These are phyloP conservation scores for Crotophaga sulcirostris DNA, from an alignment of 2,113 vertebrate species.

Conservation along the genomic window DNA sequence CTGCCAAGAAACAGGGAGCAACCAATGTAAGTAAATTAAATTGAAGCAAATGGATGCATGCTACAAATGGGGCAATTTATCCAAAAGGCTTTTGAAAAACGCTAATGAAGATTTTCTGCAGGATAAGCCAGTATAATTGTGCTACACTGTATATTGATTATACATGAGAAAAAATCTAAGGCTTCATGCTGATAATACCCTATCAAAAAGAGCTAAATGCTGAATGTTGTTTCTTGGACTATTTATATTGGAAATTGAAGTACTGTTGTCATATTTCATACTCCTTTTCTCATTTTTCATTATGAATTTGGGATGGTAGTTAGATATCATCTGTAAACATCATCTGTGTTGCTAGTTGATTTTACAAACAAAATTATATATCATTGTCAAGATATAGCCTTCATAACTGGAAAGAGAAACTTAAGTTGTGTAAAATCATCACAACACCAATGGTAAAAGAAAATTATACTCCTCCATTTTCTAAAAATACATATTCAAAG, in stretches of 20 bases:
- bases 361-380: conserved; percentile 33
- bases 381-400: neutral
- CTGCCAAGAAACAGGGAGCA: conserved; percentile 49
- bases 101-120: conserved; percentile 56
- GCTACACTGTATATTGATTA: conserved; percentile 59
- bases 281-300: neutral
- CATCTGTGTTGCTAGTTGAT: neutral
- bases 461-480: neutral
- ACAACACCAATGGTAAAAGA: neutral
- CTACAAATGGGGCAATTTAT: conserved; percentile 53
- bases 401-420: neutral
- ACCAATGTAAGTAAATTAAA: conserved; percentile 57
- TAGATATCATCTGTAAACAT: neutral
- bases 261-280: neutral
- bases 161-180: conserved; percentile 49
- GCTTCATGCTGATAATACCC: conserved; percentile 38
- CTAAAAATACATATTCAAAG: neutral
- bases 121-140: conserved; percentile 47
- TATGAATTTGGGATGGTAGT: neutral
- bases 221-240: conserved; percentile 23
- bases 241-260: conserved; percentile 51
- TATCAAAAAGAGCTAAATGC: conserved; percentile 45
- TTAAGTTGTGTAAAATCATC: neutral
- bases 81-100: conserved; percentile 35
- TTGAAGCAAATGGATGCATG: conserved; percentile 45